A percentile compares a stretch with the other conserved stretches of the same genome.
phyloP scores from a whole-genome alignment of 2,113 vertebrate species.

The Silurus glanis region DNA sequence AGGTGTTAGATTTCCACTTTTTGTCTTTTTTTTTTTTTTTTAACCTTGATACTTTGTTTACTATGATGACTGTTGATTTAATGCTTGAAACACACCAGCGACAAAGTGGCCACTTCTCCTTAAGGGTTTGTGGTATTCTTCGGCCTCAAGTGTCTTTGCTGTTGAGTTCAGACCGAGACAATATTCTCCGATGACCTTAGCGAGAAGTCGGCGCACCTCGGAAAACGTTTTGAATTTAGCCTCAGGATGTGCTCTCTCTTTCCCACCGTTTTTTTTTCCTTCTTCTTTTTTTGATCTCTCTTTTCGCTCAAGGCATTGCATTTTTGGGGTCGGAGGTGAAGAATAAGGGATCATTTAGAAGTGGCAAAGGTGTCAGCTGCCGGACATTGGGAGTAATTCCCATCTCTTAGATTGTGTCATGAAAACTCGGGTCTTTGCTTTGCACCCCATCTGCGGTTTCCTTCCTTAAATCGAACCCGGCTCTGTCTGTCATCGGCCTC shows the following conservation, averaged over 20 bases:
- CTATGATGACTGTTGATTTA: conserved; percentile 57
- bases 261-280: conserved; percentile 1
- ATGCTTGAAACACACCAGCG: conserved; percentile 58
- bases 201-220: not conserved
- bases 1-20: conserved; percentile 3
- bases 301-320: conserved; percentile 26
- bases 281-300: not conserved
- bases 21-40: conserved; percentile 57
- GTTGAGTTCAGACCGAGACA: conserved; percentile 54
- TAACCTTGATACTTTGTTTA: conserved; percentile 58
- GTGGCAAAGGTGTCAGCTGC: conserved; percentile 65
- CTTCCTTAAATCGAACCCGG: conserved; percentile 69
- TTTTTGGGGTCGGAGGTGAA: conserved; percentile 45
- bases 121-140: conserved; percentile 48
- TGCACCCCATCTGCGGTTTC: conserved; percentile 65
- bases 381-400: conserved; percentile 62
- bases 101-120: conserved; percentile 55
- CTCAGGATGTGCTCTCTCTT: not conserved
- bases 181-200: conserved; percentile 8
- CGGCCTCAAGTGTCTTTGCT: conserved; percentile 61
- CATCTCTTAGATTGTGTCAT: conserved; percentile 55
- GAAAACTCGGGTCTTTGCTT: conserved; percentile 51
- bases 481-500: conserved; percentile 70
- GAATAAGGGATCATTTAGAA: conserved; percentile 37
- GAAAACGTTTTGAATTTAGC: not conserved